phyloP scores from a whole-genome alignment of 1,140 invertebrate genomes.

The Eulimnadia texana region DNA sequence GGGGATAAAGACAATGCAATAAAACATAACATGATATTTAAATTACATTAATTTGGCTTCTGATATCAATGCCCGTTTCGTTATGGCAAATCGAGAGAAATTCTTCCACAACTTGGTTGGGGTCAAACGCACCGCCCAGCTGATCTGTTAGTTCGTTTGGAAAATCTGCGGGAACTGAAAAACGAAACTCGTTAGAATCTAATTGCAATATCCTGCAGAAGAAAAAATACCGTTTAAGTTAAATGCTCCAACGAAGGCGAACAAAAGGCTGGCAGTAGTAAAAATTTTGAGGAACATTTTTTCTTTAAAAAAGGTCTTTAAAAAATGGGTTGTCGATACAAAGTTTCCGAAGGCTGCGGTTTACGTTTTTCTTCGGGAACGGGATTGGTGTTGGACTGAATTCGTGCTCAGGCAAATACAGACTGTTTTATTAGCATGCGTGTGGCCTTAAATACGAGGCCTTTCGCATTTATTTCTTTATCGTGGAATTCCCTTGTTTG shows the following conservation, averaged over 20 bases:
- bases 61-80: constrained; percentile 2
- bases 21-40: neutral
- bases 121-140: neutral
- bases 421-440: no score
- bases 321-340: no score
- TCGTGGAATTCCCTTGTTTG: no score
- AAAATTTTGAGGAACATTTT: neutral
- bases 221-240: neutral
- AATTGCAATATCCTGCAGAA: neutral
- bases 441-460: no score
- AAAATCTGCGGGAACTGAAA: neutral
- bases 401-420: no score
- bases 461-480: no score
- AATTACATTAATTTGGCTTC: neutral
- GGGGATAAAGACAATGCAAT: neutral
- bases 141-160: neutral
- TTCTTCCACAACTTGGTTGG: neutral
- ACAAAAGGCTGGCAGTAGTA: neutral
- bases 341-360: no score
- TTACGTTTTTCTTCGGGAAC: no score
- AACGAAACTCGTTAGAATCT: neutral
- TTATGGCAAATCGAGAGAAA: neutral
- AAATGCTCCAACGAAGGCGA: neutral
- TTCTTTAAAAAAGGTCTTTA: neutral
- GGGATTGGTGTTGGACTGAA: no score